Evolutionary conservation across 2,797 vertebrate genomes (phyloP).

Genomic region (Danio tinwini): DNA sequence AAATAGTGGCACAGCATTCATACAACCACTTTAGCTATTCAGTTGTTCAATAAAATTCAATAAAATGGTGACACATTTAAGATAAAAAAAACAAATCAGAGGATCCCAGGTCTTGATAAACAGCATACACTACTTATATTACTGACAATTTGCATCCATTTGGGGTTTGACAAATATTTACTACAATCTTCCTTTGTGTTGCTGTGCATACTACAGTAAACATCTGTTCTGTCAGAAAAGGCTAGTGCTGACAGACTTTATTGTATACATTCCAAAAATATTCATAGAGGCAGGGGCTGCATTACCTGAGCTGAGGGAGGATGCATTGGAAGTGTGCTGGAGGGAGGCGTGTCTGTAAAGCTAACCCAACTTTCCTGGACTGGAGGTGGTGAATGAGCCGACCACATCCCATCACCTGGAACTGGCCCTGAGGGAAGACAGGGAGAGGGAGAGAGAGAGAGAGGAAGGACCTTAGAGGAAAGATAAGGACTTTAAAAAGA

Average conservation of each 20-base stretch:
- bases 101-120: too few species aligned
- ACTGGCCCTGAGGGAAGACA: conserved; percentile 81
- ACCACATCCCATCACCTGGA: conserved; percentile 90
- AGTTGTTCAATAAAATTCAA: too few species aligned
- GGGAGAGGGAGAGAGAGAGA: conserved; percentile 15
- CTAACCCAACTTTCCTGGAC: conserved; percentile 99
- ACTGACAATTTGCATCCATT: not conserved
- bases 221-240: not conserved
- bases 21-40: too few species aligned
- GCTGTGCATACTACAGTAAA: conserved; percentile 3
- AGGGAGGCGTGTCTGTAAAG: conserved; percentile 98
- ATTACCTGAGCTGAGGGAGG: conserved; percentile 95
- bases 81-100: too few species aligned
- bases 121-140: too few species aligned
- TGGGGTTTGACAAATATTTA: conserved; percentile 49
- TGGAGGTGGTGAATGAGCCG: conserved; percentile 92
- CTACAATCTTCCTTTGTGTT: conserved; percentile 33
- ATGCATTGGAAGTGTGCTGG: conserved; percentile 96
- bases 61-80: too few species aligned
- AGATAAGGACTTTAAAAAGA: not conserved
- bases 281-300: conserved; percentile 16
- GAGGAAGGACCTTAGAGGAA: not conserved
- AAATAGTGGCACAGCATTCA: too few species aligned
- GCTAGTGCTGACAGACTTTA: conserved; percentile 20
- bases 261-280: conserved; percentile 29